These are phyloP conservation scores for Peromyscus attwateri DNA, from an alignment of 2,797 vertebrate species.

Conservation along the genomic window DNA sequence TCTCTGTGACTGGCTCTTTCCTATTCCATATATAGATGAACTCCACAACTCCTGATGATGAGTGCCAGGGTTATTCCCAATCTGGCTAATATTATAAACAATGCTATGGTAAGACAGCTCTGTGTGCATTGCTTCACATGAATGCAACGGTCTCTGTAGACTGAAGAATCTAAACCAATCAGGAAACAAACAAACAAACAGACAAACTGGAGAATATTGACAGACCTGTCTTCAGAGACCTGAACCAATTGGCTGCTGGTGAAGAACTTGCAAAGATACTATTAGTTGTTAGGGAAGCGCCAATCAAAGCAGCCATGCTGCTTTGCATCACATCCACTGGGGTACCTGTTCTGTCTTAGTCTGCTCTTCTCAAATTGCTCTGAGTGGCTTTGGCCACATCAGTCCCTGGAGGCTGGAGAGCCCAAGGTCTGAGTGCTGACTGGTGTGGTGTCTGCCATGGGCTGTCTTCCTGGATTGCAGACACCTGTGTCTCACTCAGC, in stretches of 20 bases:
- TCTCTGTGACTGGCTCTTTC: background rate
- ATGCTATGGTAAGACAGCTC: background rate
- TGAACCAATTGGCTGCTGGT: background rate
- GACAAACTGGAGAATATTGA: constrained; percentile 31
- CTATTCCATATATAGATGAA: constrained; percentile 23
- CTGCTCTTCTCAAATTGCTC: background rate
- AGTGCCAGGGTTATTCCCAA: background rate
- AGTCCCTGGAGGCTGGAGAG: background rate
- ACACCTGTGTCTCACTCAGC: background rate
- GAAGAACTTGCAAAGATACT: background rate
- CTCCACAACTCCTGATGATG: background rate
- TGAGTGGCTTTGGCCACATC: background rate
- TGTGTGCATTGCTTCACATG: background rate
- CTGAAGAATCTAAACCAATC: constrained; percentile 9
- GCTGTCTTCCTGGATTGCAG: background rate
- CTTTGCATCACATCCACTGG: background rate
- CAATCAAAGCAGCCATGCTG: background rate
- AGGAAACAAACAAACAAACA: background rate
- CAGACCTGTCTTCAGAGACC: constrained; percentile 56
- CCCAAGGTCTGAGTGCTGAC: background rate
- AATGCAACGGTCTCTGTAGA: background rate
- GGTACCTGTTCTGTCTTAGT: background rate
- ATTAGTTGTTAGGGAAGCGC: background rate
- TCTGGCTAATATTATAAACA: background rate
- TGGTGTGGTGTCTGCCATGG: background rate